Evolutionary conservation across 1,140 invertebrate genomes (phyloP).

Genomic region (Eueides isabella): DNA sequence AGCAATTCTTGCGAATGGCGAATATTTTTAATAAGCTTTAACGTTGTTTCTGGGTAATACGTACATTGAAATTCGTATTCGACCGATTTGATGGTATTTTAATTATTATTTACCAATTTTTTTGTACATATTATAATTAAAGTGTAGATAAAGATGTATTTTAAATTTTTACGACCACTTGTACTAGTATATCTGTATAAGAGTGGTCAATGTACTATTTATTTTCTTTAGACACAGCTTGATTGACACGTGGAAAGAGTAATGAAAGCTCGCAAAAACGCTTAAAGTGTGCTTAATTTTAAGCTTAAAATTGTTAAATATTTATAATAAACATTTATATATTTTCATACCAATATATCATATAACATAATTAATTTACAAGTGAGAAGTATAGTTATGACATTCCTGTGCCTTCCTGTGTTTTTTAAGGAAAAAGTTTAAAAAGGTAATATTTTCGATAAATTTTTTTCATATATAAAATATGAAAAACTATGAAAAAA

Average conservation of each 20-base stretch:
- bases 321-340: background rate
- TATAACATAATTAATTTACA: too few species aligned
- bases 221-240: background rate
- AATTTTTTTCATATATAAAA: too few species aligned
- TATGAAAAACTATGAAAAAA: too few species aligned
- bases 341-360: background rate
- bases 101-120: constrained; percentile 14
- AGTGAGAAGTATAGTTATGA: too few species aligned
- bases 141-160: background rate
- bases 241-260: constrained; percentile 9
- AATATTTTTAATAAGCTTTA: constrained; percentile 10
- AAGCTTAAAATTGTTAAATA: background rate
- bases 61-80: constrained; percentile 6
- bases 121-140: background rate
- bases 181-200: background rate
- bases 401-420: too few species aligned
- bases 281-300: background rate
- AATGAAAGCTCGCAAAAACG: background rate
- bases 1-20: constrained; percentile 2
- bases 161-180: constrained; percentile 8
- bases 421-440: too few species aligned
- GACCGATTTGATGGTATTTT: constrained; percentile 7
- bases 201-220: constrained; percentile 14
- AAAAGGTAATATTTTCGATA: too few species aligned
- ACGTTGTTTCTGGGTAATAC: constrained; percentile 11